phyloP scores from a whole-genome alignment of 2,797 vertebrate genomes.

The Gorsachius magnificus region DNA sequence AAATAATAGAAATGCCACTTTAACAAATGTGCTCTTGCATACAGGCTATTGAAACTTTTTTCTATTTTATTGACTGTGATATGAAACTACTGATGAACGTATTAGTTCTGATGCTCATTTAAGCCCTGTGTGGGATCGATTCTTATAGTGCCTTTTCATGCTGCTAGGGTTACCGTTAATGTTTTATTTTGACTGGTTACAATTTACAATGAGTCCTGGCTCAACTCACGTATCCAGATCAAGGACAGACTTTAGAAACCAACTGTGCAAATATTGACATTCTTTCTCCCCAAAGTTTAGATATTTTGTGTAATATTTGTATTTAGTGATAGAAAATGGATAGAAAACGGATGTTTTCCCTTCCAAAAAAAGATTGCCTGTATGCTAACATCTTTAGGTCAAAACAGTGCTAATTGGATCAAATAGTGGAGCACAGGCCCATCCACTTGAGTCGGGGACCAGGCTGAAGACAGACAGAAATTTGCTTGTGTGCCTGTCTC shows the following conservation, averaged over 20 bases:
- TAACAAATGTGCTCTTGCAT: neutral
- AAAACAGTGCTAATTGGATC: neutral
- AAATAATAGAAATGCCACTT: neutral
- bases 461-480: neutral
- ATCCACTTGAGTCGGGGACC: neutral
- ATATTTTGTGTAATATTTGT: neutral
- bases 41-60: neutral
- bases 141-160: neutral
- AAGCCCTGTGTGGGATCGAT: neutral
- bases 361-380: neutral
- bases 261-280: neutral
- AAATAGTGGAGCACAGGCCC: neutral
- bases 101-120: neutral
- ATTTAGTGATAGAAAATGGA: neutral
- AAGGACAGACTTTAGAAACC: neutral
- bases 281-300: neutral
- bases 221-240: neutral
- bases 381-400: neutral
- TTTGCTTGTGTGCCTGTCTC: neutral
- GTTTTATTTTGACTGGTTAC: conserved; percentile 15
- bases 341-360: neutral
- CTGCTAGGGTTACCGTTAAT: neutral
- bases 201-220: neutral
- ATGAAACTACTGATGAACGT: neutral
- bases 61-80: neutral